Evolutionary conservation across 2,797 vertebrate species (phyloP).

Genomic region (Artibeus lituratus): DNA sequence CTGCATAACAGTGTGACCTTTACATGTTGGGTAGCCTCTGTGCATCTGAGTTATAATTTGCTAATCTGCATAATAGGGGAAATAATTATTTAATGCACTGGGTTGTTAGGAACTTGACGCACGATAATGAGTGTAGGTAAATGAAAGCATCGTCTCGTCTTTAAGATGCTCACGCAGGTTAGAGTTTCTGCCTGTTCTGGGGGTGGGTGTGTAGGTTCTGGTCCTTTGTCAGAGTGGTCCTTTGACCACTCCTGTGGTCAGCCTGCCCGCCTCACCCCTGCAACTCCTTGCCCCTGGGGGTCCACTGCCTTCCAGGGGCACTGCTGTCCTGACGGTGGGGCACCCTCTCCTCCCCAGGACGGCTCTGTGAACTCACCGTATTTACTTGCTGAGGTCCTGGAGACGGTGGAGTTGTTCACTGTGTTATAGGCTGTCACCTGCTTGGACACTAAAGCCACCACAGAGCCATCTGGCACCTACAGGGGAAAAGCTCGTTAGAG

Average conservation of each 20-base stretch:
- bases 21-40: not conserved
- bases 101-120: slow-evolving; percentile 1
- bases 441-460: slow-evolving; percentile 97
- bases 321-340: not conserved
- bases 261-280: not conserved
- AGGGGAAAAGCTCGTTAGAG: slow-evolving; percentile 33
- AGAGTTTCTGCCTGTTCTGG: not conserved
- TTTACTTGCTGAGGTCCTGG: slow-evolving; percentile 97
- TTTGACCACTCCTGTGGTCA: not conserved
- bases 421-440: slow-evolving; percentile 98
- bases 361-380: slow-evolving; percentile 87
- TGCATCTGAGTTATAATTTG: slow-evolving; percentile 43
- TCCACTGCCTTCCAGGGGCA: not conserved
- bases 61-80: slow-evolving; percentile 63
- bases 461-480: slow-evolving; percentile 94
- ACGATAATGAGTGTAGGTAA: not conserved
- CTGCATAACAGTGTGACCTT: not conserved
- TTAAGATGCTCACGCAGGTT: not conserved
- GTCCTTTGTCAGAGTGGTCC: no score
- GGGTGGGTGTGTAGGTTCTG: not conserved
- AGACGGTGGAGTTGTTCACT: slow-evolving; percentile 98
- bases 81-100: slow-evolving; percentile 63
- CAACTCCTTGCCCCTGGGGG: fast-evolving
- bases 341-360: not conserved
- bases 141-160: not conserved